These are phyloP conservation scores for Pomatorhinus ruficollis DNA, from an alignment of 2,113 vertebrate species.

Conservation along the genomic window DNA sequence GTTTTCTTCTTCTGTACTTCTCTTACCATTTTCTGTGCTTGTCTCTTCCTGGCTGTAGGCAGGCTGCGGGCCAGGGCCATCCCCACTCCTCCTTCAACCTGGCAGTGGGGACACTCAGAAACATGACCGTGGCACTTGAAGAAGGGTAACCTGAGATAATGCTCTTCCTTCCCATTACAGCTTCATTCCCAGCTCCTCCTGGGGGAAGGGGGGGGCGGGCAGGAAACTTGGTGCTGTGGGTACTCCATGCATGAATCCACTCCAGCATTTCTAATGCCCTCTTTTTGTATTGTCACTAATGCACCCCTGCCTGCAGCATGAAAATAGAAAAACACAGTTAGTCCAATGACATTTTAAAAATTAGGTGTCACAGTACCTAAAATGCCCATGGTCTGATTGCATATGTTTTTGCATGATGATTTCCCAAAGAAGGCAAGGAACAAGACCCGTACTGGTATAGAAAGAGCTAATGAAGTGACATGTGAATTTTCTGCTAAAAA, in stretches of 20 bases:
- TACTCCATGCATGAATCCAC: rapidly evolving
- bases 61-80: constrained; percentile 48
- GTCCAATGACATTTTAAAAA: neutral
- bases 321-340: neutral
- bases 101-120: constrained; percentile 42
- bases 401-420: neutral
- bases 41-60: neutral
- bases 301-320: neutral
- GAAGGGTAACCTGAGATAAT: constrained; percentile 27
- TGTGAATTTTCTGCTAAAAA: neutral
- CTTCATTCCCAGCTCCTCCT: neutral
- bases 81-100: constrained; percentile 60
- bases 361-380: neutral
- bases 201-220: neutral
- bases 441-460: neutral
- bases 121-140: neutral
- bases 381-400: neutral
- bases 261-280: neutral
- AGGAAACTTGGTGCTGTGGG: neutral
- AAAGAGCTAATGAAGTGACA: neutral
- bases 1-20: neutral
- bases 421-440: neutral
- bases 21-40: neutral
- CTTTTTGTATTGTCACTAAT: neutral
- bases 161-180: neutral